These are phyloP conservation scores for Papilio polytes DNA, from an alignment of 1,140 invertebrate genomes.

Conservation along the genomic window DNA sequence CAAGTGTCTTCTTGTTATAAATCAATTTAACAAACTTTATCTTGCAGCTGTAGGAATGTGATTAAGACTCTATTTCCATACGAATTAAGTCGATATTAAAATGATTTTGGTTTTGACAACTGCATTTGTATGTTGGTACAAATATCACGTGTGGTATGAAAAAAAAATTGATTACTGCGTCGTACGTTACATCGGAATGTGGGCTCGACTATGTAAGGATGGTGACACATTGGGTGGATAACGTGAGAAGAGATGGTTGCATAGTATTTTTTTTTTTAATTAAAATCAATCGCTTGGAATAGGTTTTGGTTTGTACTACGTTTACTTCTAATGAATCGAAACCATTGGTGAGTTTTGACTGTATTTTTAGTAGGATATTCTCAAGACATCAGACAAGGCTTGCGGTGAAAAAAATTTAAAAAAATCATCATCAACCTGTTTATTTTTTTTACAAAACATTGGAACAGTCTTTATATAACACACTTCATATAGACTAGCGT, in stretches of 20 bases:
- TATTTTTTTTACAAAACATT: too few relatives aligned
- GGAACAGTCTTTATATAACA: too few relatives aligned
- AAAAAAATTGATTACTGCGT: constrained; percentile 33
- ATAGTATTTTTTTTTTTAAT: too few relatives aligned
- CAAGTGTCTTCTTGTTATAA: constrained; percentile 38
- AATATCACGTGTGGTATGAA: constrained; percentile 34
- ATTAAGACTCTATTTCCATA: neutral
- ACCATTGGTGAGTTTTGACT: too few relatives aligned
- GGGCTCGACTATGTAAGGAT: constrained; percentile 12
- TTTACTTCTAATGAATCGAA: too few relatives aligned
- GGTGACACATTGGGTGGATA: constrained; percentile 10
- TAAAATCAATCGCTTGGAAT: too few relatives aligned
- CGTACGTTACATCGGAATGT: constrained; percentile 31
- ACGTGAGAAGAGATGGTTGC: neutral
- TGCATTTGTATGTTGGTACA: neutral
- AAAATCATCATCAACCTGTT: too few relatives aligned
- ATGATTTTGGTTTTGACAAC: neutral
- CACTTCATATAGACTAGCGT: too few relatives aligned
- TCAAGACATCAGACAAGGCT: too few relatives aligned
- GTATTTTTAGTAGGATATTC: too few relatives aligned
- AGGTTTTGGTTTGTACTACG: too few relatives aligned
- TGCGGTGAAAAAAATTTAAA: too few relatives aligned
- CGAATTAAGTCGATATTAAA: neutral
- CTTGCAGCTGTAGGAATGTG: neutral
- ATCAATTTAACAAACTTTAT: constrained; percentile 22